Evolutionary conservation across 2,797 vertebrate species (phyloP).

Genomic region (Helostoma temminkii): DNA sequence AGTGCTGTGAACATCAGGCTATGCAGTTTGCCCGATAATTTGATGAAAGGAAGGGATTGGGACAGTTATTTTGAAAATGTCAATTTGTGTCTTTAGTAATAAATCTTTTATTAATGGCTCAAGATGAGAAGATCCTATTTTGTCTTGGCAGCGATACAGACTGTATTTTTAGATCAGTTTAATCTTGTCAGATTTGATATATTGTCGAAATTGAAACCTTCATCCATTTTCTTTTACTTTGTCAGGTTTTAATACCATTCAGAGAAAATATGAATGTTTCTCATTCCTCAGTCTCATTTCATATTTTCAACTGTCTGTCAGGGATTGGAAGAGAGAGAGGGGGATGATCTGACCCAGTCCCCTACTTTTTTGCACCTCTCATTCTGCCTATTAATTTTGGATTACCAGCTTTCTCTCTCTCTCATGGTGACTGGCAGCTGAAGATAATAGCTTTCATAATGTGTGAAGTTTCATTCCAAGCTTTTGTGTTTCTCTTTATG

Average conservation of each 20-base stretch:
- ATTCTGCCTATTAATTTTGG: slow-evolving; percentile 78
- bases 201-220: slow-evolving; percentile 69
- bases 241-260: slow-evolving; percentile 76
- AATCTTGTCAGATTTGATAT: slow-evolving; percentile 79
- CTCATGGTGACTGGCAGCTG: slow-evolving; percentile 74
- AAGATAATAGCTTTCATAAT: slow-evolving; percentile 81
- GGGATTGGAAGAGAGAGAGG: slow-evolving; percentile 65
- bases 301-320: slow-evolving; percentile 74
- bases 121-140: slow-evolving; percentile 74
- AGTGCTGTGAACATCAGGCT: slow-evolving; percentile 55
- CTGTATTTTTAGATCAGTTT: slow-evolving; percentile 77
- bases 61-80: slow-evolving; percentile 71
- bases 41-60: slow-evolving; percentile 64
- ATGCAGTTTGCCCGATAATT: slow-evolving; percentile 54
- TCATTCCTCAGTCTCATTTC: slow-evolving; percentile 74
- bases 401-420: slow-evolving; percentile 71
- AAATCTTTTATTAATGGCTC: slow-evolving; percentile 63
- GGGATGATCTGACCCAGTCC: slow-evolving; percentile 78
- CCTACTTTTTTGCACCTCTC: slow-evolving; percentile 76
- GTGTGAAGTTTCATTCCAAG: slow-evolving; percentile 71
- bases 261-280: slow-evolving; percentile 78
- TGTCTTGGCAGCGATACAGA: slow-evolving; percentile 61
- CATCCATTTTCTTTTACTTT: slow-evolving; percentile 75
- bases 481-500: slow-evolving; percentile 76
- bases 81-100: slow-evolving; percentile 75